A percentile compares a stretch with the other conserved stretches of the same genome.
These are phyloP conservation scores for Plodia interpunctella DNA, from an alignment of 1,140 invertebrate genomes.

Conservation along the genomic window DNA sequence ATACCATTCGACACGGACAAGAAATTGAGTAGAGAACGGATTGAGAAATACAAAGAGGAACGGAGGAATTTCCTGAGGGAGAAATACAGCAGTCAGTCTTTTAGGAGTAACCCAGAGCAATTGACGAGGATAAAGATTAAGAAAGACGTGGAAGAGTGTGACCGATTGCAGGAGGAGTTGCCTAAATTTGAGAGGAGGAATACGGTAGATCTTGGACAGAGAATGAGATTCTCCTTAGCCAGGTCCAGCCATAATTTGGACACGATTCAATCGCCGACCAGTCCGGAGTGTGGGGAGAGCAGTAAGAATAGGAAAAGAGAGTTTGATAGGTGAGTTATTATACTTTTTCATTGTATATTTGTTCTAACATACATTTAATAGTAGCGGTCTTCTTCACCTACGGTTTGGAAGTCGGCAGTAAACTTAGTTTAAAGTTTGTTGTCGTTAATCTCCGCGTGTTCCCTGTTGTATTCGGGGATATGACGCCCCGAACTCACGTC, in stretches of 20 bases:
- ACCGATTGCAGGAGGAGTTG: slow-evolving; percentile 45
- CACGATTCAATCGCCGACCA: slow-evolving; percentile 51
- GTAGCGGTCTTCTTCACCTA: too few relatives aligned
- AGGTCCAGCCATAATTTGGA: slow-evolving; percentile 58
- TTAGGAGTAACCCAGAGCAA: slow-evolving; percentile 78
- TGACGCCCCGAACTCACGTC: too few relatives aligned
- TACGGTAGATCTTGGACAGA: slow-evolving; percentile 69
- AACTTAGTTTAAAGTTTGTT: too few relatives aligned
- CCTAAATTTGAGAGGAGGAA: slow-evolving; percentile 70
- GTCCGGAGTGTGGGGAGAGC: slow-evolving; percentile 30
- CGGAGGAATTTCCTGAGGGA: slow-evolving; percentile 90
- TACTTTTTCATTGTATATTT: slow-evolving; percentile 4
- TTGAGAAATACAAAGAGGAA: slow-evolving; percentile 95
- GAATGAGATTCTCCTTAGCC: slow-evolving; percentile 63
- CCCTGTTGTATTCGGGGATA: too few relatives aligned
- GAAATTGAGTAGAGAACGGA: slow-evolving; percentile 84
- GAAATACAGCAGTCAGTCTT: slow-evolving; percentile 91
- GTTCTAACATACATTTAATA: too few relatives aligned
- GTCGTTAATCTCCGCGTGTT: too few relatives aligned
- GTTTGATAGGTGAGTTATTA: slow-evolving; percentile 28
- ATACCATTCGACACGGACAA: slow-evolving; percentile 75
- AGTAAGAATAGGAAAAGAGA: slow-evolving; percentile 19
- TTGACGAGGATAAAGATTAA: slow-evolving; percentile 59
- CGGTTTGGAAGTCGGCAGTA: too few relatives aligned
- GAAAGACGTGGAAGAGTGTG: slow-evolving; percentile 50